Evolutionary conservation across 2,797 vertebrate species (phyloP).

Genomic region (Typhlichthys eigenmanni): DNA sequence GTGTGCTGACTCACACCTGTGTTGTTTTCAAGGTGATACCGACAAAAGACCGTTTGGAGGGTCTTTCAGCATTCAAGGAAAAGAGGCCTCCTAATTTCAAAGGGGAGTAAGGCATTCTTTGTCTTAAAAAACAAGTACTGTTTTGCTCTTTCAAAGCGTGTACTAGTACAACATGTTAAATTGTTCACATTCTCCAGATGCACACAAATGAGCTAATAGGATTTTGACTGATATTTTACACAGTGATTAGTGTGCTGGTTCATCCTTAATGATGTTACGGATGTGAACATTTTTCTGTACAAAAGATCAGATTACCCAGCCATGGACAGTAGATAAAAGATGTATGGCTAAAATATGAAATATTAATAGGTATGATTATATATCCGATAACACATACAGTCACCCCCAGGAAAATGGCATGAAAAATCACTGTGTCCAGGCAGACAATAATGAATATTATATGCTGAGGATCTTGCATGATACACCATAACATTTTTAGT

Average conservation of each 20-base stretch:
- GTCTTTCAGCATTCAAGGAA: conserved; percentile 94
- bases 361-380: not conserved
- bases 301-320: conserved; percentile 2
- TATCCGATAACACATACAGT: not conserved
- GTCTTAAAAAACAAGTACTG: conserved; percentile 11
- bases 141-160: conserved; percentile 53
- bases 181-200: conserved; percentile 9
- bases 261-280: not conserved
- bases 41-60: conserved; percentile 95
- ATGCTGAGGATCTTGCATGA: not conserved
- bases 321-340: not conserved
- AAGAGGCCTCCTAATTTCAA: conserved; percentile 89
- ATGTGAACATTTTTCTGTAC: not conserved
- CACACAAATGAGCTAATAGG: not conserved
- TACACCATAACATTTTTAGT: not conserved
- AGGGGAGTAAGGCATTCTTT: conserved; percentile 82
- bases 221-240: not conserved
- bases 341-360: conserved; percentile 12
- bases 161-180: conserved; percentile 20
- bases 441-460: not conserved
- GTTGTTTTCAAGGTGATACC: conserved; percentile 86
- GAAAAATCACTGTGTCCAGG: not conserved
- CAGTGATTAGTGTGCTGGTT: not conserved
- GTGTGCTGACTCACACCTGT: conserved; percentile 3
- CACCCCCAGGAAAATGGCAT: not conserved